Evolutionary conservation across 2,113 vertebrate species (phyloP).

Genomic region (Pedionomus torquatus): DNA sequence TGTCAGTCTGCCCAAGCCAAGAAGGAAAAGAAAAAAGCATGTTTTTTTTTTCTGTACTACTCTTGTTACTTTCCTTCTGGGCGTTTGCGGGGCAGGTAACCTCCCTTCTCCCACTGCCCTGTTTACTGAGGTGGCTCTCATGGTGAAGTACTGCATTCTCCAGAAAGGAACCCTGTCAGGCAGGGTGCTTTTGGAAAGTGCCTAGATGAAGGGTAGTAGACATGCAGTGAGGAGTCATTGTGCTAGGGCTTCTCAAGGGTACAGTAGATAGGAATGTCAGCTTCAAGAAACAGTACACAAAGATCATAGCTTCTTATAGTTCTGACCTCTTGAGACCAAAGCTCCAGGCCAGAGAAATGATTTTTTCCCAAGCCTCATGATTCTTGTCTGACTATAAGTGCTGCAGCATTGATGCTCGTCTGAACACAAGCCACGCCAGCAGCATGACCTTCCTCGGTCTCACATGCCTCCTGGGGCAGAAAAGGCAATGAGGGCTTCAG

Average conservation of each 20-base stretch:
- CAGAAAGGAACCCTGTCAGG: not conserved
- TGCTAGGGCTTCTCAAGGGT: not conserved
- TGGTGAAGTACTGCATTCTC: not conserved
- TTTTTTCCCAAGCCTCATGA: not conserved
- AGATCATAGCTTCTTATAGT: not conserved
- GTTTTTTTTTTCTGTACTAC: not conserved
- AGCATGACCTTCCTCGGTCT: not conserved
- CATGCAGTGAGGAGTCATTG: not conserved
- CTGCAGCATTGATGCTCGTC: not conserved
- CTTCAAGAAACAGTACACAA: not conserved
- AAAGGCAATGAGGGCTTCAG: not conserved
- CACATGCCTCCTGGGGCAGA: not conserved
- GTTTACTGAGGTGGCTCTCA: not conserved
- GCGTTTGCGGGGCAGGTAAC: not conserved
- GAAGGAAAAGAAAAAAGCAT: not conserved
- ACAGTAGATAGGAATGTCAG: not conserved
- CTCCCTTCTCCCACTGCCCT: not conserved
- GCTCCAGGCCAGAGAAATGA: not conserved
- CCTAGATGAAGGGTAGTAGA: not conserved
- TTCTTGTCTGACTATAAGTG: not conserved
- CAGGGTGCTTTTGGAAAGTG: not conserved
- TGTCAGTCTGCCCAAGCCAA: conserved; percentile 31
- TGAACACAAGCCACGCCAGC: not conserved
- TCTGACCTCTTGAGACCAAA: not conserved
- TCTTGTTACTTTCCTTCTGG: not conserved